Evolutionary conservation across 2,888 invertebrate genomes (phyloP).

Genomic region (Cheilosia scutellata): DNA sequence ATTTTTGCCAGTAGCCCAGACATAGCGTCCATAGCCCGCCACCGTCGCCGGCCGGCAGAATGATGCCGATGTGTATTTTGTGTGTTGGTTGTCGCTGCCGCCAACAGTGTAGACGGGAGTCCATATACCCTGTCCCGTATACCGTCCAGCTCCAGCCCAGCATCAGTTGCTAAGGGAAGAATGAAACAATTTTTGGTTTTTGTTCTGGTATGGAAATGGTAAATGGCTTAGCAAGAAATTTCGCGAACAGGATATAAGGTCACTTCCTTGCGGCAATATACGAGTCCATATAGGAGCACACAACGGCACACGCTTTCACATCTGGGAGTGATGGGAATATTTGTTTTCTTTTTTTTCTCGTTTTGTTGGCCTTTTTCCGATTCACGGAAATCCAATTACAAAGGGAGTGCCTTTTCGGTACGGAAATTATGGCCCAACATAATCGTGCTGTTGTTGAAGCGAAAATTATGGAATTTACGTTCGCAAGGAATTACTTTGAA

Average conservation of each 20-base stretch:
- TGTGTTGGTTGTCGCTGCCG: background rate
- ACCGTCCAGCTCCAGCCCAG: background rate
- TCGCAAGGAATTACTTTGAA: conserved; percentile 30
- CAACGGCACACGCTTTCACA: conserved; percentile 53
- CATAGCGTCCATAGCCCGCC: background rate
- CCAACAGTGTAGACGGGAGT: conserved; percentile 5
- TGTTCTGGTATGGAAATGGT: conserved; percentile 34
- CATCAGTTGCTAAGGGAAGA: conserved; percentile 12
- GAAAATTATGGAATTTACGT: conserved; percentile 28
- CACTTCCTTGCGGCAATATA: conserved; percentile 42
- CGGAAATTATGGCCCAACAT: conserved; percentile 7
- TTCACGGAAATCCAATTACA: conserved; percentile 48
- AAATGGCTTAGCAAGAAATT: conserved; percentile 39
- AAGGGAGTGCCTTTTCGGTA: conserved; percentile 3
- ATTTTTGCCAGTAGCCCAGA: conserved; percentile 41
- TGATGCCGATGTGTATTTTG: conserved; percentile 9
- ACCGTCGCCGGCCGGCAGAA: background rate
- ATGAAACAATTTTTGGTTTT: background rate
- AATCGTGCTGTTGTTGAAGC: conserved; percentile 5
- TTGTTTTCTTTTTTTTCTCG: background rate
- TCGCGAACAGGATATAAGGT: conserved; percentile 36
- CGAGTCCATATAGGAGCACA: too few relatives aligned
- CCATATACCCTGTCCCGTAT: background rate
- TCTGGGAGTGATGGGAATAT: conserved; percentile 37
- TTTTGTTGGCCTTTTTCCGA: background rate